These are phyloP conservation scores for Balearica regulorum DNA, from an alignment of 2,797 vertebrate genomes.

Conservation along the genomic window DNA sequence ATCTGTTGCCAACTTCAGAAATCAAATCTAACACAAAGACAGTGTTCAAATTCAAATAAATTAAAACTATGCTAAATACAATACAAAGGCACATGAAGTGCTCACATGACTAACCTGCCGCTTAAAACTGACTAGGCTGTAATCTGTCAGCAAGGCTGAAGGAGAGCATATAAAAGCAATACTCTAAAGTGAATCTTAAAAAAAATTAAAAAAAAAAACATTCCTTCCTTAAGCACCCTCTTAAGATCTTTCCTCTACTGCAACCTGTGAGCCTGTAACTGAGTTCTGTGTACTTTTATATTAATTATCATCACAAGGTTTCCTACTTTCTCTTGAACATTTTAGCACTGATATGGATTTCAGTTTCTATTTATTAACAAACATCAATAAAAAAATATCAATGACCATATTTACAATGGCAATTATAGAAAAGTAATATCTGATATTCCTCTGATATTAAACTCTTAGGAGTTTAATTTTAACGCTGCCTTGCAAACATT, in stretches of 20 bases:
- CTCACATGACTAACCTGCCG: background rate
- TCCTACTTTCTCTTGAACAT: background rate
- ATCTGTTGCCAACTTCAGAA: background rate
- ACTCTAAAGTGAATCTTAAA: background rate
- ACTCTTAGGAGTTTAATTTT: background rate
- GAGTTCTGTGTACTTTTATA: background rate
- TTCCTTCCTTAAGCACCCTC: background rate
- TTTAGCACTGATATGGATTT: background rate
- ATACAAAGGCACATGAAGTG: background rate
- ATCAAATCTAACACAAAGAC: background rate
- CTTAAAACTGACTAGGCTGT: background rate
- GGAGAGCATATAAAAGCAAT: background rate
- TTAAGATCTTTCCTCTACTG: background rate
- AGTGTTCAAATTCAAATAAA: background rate
- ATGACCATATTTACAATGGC: background rate
- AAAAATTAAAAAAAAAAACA: background rate
- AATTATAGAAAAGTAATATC: background rate
- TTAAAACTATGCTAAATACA: background rate
- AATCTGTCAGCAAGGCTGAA: background rate
- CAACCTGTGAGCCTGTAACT: background rate
- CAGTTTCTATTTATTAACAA: background rate
- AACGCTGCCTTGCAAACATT: background rate
- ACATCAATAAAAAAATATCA: background rate
- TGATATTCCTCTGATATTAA: background rate
- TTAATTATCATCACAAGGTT: background rate